A percentile compares a stretch with the other conserved stretches of the same genome.
Evolutionary conservation across 2,113 vertebrate species (phyloP).

Genomic region (Petromus typicus): DNA sequence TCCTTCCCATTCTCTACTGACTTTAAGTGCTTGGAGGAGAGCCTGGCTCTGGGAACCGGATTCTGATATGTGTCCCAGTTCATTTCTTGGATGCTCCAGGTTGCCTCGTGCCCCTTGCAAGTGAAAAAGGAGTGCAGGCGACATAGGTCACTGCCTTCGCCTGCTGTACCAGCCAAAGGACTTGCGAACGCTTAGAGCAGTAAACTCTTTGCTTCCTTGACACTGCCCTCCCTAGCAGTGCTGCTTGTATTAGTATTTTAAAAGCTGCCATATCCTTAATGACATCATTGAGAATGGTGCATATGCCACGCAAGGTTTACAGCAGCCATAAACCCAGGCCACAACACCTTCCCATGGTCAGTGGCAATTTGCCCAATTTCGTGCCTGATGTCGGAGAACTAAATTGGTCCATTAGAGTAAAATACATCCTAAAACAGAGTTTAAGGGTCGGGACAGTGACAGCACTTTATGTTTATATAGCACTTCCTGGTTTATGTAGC

Average conservation of each 20-base stretch:
- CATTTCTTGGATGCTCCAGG: not conserved
- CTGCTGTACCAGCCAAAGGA: not conserved
- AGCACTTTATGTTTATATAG: not conserved
- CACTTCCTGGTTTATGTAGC: not conserved
- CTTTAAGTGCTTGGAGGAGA: not conserved
- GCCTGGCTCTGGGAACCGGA: not conserved
- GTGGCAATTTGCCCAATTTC: not conserved
- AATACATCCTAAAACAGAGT: not conserved
- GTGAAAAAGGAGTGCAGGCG: not conserved
- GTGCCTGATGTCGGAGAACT: not conserved
- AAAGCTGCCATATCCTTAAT: not conserved
- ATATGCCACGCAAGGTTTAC: not conserved
- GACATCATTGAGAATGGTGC: not conserved
- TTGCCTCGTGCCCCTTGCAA: not conserved
- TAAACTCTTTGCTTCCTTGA: not conserved
- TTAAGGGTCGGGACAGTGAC: not conserved
- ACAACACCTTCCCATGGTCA: not conserved
- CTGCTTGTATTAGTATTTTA: not conserved
- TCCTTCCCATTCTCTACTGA: not conserved
- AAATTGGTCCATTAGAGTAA: slow-evolving; percentile 8
- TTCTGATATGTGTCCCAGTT: not conserved
- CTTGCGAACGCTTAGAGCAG: not conserved
- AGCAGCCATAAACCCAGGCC: not conserved
- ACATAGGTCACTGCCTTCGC: not conserved
- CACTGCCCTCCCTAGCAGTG: not conserved